phyloP scores from a whole-genome alignment of 92 coral and sea anemone species.

The Umimayanthus chanpuru region DNA sequence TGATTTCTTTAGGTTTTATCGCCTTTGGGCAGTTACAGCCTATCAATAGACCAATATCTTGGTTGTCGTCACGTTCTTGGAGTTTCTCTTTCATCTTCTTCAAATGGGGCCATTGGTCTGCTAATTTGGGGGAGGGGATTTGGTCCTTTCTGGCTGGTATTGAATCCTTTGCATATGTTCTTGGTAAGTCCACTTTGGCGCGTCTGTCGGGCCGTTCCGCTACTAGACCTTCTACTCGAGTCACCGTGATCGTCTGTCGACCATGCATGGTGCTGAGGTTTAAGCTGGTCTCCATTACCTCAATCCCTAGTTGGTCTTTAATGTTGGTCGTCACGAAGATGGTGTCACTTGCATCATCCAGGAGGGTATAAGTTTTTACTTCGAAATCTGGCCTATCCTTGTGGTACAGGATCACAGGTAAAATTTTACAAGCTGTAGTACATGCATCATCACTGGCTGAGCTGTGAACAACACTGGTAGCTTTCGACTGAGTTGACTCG shows the following conservation, averaged over 20 bases:
- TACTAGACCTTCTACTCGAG: constrained; percentile 29
- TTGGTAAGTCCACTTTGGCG: constrained; percentile 46
- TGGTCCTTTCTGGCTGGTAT: no score
- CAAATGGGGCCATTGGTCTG: constrained; percentile 36
- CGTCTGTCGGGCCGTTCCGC: constrained; percentile 37
- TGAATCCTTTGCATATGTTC: constrained; percentile 21
- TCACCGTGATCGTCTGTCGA: constrained; percentile 12
- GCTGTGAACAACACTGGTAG: no score
- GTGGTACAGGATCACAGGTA: no score
- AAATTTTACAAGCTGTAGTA: no score
- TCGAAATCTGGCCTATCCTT: constrained; percentile 41
- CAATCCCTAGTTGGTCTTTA: constrained; percentile 18
- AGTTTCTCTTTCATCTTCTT: constrained; percentile 16
- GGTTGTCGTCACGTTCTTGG: neutral
- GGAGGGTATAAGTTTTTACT: constrained; percentile 42
- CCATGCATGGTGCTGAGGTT: constrained; percentile 53
- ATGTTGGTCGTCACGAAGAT: constrained; percentile 40
- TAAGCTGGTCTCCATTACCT: constrained; percentile 36
- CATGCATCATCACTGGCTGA: no score
- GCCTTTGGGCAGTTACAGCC: constrained; percentile 40
- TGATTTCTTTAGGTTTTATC: constrained; percentile 36
- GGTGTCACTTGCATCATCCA: constrained; percentile 62
- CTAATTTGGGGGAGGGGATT: no score
- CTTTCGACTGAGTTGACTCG: no score
- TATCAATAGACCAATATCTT: constrained; percentile 21